phyloP scores from a whole-genome alignment of 1,140 invertebrate species.

The Drosophila busckii region DNA sequence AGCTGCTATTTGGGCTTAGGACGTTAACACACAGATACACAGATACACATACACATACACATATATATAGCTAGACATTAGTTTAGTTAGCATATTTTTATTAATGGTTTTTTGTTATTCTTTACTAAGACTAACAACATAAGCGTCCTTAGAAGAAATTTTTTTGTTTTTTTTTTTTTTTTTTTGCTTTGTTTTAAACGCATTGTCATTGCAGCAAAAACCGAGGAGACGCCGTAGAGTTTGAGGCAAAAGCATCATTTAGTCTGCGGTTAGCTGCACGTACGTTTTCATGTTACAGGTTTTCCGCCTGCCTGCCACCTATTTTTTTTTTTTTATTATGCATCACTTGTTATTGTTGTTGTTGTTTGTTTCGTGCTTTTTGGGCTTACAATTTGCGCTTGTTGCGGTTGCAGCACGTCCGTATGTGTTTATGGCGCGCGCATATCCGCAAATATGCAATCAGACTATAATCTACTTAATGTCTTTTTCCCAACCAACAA shows the following conservation, averaged over 20 bases:
- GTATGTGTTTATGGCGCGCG: constrained; percentile 75
- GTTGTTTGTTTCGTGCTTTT: constrained; percentile 35
- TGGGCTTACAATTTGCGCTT: constrained; percentile 28
- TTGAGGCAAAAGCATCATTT: constrained; percentile 49
- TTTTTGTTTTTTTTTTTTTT: constrained; percentile 45
- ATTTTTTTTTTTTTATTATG: constrained; percentile 1
- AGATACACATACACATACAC: constrained; percentile 5
- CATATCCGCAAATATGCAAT: constrained; percentile 77
- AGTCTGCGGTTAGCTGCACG: constrained; percentile 71
- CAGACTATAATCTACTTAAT: constrained; percentile 77
- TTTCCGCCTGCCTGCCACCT: constrained; percentile 8
- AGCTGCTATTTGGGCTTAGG: constrained; percentile 69
- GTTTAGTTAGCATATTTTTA: neutral
- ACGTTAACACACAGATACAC: constrained; percentile 25
- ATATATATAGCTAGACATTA: neutral
- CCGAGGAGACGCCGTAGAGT: neutral
- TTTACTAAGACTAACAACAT: no score
- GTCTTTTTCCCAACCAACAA: constrained; percentile 55
- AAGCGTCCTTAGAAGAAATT: constrained; percentile 47
- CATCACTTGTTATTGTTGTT: neutral
- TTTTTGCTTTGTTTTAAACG: constrained; percentile 36
- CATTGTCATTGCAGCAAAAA: constrained; percentile 21
- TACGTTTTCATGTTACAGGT: constrained; percentile 61
- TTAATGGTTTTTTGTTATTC: no score
- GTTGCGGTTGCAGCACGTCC: constrained; percentile 74